Conservation (phyloP, 2,113 vertebrate species). For the Triplophysa siluroides region DNA sequence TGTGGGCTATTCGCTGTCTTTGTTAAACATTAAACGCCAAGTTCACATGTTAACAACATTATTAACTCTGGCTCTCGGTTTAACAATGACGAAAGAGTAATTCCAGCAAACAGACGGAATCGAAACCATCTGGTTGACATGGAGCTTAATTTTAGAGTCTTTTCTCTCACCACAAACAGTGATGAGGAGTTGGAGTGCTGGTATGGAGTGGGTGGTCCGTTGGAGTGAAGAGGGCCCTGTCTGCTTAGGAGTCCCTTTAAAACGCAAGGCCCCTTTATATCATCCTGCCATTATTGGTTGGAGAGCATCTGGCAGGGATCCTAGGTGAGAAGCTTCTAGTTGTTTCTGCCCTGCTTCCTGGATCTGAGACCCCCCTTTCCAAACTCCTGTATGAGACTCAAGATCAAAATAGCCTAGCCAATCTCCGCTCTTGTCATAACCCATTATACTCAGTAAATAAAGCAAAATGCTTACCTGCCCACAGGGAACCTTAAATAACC, state of each 20-base stretch:
- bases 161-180: constrained; percentile 51
- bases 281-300: constrained; percentile 29
- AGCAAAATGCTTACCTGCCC: constrained; percentile 43
- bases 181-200: constrained; percentile 36
- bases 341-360: constrained; percentile 14
- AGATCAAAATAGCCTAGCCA: constrained; percentile 53
- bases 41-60: constrained; percentile 52
- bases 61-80: constrained; percentile 46
- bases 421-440: constrained; percentile 55
- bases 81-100: constrained; percentile 45
- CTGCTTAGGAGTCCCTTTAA: constrained; percentile 34
- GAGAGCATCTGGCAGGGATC: constrained; percentile 44
- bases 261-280: constrained; percentile 7
- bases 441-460: constrained; percentile 61
- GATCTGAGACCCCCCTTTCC: constrained; percentile 30
- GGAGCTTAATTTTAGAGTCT: constrained; percentile 55
- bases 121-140: constrained; percentile 58
- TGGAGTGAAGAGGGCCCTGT: constrained; percentile 3
- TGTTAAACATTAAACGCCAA: constrained; percentile 51
- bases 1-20: constrained; percentile 29
- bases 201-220: constrained; percentile 42
- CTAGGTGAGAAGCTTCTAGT: constrained; percentile 16
- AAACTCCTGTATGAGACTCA: constrained; percentile 38
- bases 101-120: constrained; percentile 49
- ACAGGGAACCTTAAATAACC: constrained; percentile 45